phyloP scores from a whole-genome alignment of 2,113 vertebrate species.

The Raja brachyura region DNA sequence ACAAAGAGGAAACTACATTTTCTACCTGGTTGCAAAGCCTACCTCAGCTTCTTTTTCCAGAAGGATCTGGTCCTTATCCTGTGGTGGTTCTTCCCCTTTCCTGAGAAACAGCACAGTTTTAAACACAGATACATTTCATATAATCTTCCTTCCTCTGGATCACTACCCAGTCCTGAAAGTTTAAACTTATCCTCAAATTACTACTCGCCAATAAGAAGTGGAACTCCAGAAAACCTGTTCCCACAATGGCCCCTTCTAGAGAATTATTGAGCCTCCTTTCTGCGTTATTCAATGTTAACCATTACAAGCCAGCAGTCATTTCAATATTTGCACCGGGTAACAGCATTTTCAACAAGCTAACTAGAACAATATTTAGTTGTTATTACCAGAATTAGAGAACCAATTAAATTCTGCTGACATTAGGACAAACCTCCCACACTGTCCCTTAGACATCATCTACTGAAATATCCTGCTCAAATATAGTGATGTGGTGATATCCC shows the following conservation, averaged over 20 bases:
- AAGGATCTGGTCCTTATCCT: constrained; percentile 95
- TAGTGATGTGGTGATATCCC: neutral
- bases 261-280: neutral
- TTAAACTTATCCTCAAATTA: neutral
- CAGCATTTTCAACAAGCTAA: neutral
- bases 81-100: constrained; percentile 74
- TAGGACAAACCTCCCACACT: neutral
- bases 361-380: neutral
- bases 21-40: constrained; percentile 39
- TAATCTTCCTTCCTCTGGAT: neutral
- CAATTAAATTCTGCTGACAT: neutral
- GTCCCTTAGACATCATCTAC: neutral
- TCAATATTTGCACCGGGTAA: neutral
- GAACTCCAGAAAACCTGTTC: neutral
- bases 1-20: neutral
- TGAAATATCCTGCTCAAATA: neutral
- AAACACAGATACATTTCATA: neutral
- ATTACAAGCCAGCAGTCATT: neutral
- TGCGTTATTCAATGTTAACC: neutral
- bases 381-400: neutral
- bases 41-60: constrained; percentile 98
- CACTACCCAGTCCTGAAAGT: neutral
- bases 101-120: constrained; percentile 51
- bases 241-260: neutral
- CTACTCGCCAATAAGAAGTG: neutral